phyloP scores from a whole-genome alignment of 1,140 invertebrate genomes.

The Drosophila ironensis region DNA sequence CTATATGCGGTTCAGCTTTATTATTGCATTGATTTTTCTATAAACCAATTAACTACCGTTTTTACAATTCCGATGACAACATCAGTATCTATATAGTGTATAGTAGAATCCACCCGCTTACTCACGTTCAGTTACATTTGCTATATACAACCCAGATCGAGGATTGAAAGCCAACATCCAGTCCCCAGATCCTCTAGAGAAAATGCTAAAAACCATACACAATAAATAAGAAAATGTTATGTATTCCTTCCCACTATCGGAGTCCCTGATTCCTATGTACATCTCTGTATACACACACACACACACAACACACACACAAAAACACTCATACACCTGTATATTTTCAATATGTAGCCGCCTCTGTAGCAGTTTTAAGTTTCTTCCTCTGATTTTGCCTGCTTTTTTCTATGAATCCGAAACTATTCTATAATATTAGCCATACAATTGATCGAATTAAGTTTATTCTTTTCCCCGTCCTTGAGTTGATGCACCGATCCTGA shows the following conservation, averaged over 20 bases:
- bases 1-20: constrained; percentile 82
- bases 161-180: not conserved
- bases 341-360: not conserved
- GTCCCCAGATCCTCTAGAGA: too few relatives aligned
- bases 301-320: too few relatives aligned
- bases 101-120: constrained; percentile 15
- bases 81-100: constrained; percentile 22
- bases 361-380: not conserved
- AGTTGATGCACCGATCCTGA: constrained; percentile 18
- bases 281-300: too few relatives aligned
- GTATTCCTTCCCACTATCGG: too few relatives aligned
- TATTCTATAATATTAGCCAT: too few relatives aligned
- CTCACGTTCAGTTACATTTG: constrained; percentile 6
- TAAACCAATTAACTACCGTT: constrained; percentile 59
- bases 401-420: constrained; percentile 13
- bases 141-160: not conserved
- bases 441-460: too few relatives aligned
- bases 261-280: too few relatives aligned
- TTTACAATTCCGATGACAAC: constrained; percentile 57
- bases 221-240: too few relatives aligned
- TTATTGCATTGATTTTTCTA: constrained; percentile 77
- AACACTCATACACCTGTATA: not conserved
- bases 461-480: constrained; percentile 26
- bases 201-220: not conserved
- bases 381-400: constrained; percentile 7